A percentile compares a stretch with the other conserved stretches of the same genome.
Evolutionary conservation across 2,113 vertebrate species (phyloP).

Genomic region (Empidonax traillii): DNA sequence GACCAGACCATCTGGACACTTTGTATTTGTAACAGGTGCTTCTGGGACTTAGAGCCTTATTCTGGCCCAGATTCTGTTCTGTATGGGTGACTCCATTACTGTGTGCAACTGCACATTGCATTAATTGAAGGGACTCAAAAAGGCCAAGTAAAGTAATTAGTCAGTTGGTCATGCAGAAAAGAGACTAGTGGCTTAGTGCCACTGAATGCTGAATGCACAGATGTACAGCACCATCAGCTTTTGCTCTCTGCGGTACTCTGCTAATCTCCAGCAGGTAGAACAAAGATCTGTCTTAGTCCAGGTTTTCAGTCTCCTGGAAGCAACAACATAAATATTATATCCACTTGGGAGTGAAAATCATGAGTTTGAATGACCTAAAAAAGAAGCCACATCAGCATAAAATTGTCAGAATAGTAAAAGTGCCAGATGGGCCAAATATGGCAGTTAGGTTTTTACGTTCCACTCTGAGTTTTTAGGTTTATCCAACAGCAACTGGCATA

Average conservation of each 20-base stretch:
- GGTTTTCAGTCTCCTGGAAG: slow-evolving; percentile 69
- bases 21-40: slow-evolving; percentile 81
- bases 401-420: slow-evolving; percentile 41
- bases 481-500: neutral
- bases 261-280: slow-evolving; percentile 74
- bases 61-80: slow-evolving; percentile 76
- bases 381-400: slow-evolving; percentile 46
- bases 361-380: slow-evolving; percentile 19
- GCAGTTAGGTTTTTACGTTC: neutral
- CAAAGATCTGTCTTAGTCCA: slow-evolving; percentile 70
- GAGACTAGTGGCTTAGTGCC: slow-evolving; percentile 76
- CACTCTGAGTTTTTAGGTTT: neutral
- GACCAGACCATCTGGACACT: slow-evolving; percentile 77
- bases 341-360: slow-evolving; percentile 22
- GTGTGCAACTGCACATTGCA: slow-evolving; percentile 78
- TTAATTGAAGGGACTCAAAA: slow-evolving; percentile 80
- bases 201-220: slow-evolving; percentile 74
- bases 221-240: slow-evolving; percentile 72
- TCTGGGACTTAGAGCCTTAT: slow-evolving; percentile 77
- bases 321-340: slow-evolving; percentile 73
- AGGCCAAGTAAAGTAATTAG: slow-evolving; percentile 83
- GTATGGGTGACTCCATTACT: slow-evolving; percentile 78
- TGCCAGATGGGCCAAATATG: neutral
- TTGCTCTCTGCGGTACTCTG: slow-evolving; percentile 61
- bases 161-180: slow-evolving; percentile 83